Conservation (phyloP, 2,888 invertebrate genomes). For the Eulithis prunata region DNA sequence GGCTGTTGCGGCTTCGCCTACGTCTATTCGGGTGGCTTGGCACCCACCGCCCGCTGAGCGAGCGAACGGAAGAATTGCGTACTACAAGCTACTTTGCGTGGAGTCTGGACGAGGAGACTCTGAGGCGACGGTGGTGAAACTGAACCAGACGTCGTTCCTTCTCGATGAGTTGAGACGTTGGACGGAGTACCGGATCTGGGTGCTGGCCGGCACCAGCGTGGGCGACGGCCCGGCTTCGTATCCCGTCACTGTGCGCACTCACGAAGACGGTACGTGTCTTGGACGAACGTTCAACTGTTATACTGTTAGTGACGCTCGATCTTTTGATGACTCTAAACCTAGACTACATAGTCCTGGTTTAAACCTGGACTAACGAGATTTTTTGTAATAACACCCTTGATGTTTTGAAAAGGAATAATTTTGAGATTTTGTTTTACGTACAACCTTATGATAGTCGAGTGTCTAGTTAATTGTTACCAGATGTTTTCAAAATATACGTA, state of each 20-base stretch:
- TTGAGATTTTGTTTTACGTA: no score
- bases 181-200: conserved; percentile 98
- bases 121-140: conserved; percentile 91
- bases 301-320: conserved; percentile 50
- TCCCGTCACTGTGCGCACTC: conserved; percentile 96
- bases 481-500: no score
- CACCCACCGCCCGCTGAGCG: conserved; percentile 95
- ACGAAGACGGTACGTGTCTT: conserved; percentile 98
- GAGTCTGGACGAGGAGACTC: conserved; percentile 93
- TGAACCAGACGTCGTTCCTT: conserved; percentile 91
- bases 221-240: conserved; percentile 98
- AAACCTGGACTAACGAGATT: no score
- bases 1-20: conserved; percentile 94
- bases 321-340: conserved; percentile 45
- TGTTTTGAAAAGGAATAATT: no score
- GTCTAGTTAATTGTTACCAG: no score
- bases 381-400: no score
- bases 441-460: no score
- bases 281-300: conserved; percentile 33
- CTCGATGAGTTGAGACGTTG: conserved; percentile 96
- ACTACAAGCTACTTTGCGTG: conserved; percentile 97
- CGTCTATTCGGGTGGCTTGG: conserved; percentile 95
- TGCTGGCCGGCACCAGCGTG: conserved; percentile 97
- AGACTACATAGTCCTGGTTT: no score
- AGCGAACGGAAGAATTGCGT: conserved; percentile 96